Percentiles rank a stretch among this genome's conserved stretches.
Conservation (phyloP, 2,888 invertebrate species). For the Patella pellucida region DNA sequence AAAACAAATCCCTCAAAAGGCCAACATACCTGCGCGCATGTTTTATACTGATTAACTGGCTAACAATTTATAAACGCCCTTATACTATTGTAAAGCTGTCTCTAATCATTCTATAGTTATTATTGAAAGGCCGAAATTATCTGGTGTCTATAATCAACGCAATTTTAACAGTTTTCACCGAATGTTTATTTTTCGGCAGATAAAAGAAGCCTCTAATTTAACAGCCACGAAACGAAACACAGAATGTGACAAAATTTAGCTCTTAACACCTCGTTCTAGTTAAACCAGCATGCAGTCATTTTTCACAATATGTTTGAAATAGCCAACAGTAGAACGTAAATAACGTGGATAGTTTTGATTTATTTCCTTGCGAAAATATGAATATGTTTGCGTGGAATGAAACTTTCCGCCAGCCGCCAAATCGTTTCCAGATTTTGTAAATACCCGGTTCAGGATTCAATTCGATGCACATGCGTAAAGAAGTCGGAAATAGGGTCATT, state of each 20-base stretch:
- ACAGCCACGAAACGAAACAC: not conserved
- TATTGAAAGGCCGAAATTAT: too few relatives aligned
- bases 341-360: not conserved
- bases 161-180: too few relatives aligned
- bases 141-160: too few relatives aligned
- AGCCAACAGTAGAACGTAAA: not conserved
- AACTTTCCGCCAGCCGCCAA: not conserved
- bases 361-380: not conserved
- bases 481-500: conserved; percentile 7
- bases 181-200: too few relatives aligned
- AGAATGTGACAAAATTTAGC: not conserved
- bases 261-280: not conserved
- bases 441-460: not conserved
- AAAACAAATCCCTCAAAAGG: too few relatives aligned
- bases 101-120: too few relatives aligned
- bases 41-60: too few relatives aligned
- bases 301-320: not conserved
- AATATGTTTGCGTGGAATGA: not conserved
- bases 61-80: too few relatives aligned
- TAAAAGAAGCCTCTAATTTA: not conserved
- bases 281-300: not conserved
- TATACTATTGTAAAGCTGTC: too few relatives aligned
- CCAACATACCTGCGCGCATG: too few relatives aligned
- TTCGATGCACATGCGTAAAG: conserved; percentile 6
- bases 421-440: conserved; percentile 4